Base-by-base conservation (phyloP, 35 echinoderm and acorn worm species). In the Ptychodera flava region DNA sequence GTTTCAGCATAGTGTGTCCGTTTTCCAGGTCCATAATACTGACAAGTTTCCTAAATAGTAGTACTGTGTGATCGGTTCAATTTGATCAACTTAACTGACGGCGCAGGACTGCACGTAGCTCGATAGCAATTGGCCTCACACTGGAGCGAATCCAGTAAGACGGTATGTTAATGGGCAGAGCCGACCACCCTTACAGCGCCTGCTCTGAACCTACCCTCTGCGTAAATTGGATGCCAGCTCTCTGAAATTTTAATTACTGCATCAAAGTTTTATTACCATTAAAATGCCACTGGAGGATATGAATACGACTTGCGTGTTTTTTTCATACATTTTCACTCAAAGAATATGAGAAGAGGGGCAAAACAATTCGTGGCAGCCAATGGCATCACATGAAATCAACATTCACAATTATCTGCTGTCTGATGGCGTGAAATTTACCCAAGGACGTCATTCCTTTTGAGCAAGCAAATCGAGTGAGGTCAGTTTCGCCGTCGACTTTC, bases 201-300 rank as follows among this genome's bases (percentile, higher is more conserved):
- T 64, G 45, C 45, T 64, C 45, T 64, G 45, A 64, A n/a, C 45
- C 6, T 6, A 6, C 45, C 6, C 6, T 64, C 45, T 22, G 22
- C 45, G 45, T 12, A 64, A 64, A 64, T 64, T 64, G 45, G 45
- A 64, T 64, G 6, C 22, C 6, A 64, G 45, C 6, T 22, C 22
- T 22, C 45, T 64, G 45, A 64, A 64, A 64, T 64, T 64, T 64
- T 64, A 64, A 64, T 64, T 6, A 64, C 45, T 6, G 22, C 45
- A 64, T 64, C 45, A 64, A 64, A 64, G 45, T 64, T 64, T 64
- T 64, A 64, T 64, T 64, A 64, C 45, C 45, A 64, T 64, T 64
- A 64, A 64, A 64, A 64, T 64, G 45, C 45, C 45, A 64, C 45
- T 12, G 22, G 45, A 64, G 45, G 22, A 22, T 6, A 64, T 64